phyloP scores from a whole-genome alignment of 2,888 invertebrate genomes.

The Iphiclides podalirius region DNA sequence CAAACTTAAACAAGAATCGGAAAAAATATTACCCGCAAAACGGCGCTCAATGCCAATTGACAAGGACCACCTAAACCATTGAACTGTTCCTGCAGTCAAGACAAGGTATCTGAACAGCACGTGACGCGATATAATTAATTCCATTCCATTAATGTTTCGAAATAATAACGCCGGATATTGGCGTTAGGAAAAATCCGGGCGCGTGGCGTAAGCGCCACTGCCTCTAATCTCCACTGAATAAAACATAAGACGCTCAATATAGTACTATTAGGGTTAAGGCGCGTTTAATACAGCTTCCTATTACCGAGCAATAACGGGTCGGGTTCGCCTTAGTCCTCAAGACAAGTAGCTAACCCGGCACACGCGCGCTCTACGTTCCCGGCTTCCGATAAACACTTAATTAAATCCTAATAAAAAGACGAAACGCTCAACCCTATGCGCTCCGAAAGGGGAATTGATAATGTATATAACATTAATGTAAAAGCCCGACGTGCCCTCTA shows the following conservation, averaged over 20 bases:
- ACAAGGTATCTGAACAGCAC: too few relatives aligned
- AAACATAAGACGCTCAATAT: constrained; percentile 75
- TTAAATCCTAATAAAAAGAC: constrained; percentile 69
- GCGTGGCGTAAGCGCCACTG: constrained; percentile 50
- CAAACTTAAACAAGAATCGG: too few relatives aligned
- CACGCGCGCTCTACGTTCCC: constrained; percentile 50
- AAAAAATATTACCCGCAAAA: too few relatives aligned
- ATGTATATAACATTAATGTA: constrained; percentile 24
- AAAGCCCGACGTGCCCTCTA: constrained; percentile 21
- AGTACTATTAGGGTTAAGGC: constrained; percentile 69
- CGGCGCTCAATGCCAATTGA: too few relatives aligned
- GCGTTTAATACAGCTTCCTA: constrained; percentile 67
- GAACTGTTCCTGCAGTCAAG: too few relatives aligned
- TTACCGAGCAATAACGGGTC: constrained; percentile 52
- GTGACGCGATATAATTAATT: too few relatives aligned
- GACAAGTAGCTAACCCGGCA: constrained; percentile 45
- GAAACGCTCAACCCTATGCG: constrained; percentile 16
- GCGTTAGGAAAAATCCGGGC: constrained; percentile 59
- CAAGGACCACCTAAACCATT: too few relatives aligned
- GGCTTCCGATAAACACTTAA: constrained; percentile 54
- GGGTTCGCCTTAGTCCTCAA: constrained; percentile 33
- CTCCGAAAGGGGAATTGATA: constrained; percentile 40
- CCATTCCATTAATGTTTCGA: constrained; percentile 40
- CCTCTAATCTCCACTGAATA: constrained; percentile 73
- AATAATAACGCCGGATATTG: constrained; percentile 49